Base-by-base conservation (phyloP, 2,888 invertebrate species). In the Temnothorax rugatulus region DNA sequence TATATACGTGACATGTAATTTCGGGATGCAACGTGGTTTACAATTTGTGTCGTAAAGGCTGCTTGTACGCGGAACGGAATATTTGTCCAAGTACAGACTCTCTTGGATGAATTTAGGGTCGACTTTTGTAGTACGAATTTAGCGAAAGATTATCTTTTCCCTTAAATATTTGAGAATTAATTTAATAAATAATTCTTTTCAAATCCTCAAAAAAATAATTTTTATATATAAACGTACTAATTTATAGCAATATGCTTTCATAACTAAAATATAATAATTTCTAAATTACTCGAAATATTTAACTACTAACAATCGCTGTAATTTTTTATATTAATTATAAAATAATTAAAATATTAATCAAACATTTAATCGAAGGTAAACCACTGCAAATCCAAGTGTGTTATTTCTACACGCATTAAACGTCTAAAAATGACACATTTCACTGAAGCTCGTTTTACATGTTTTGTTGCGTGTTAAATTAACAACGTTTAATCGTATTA, bases 1-100 rank as follows among this genome's bases (percentile, higher is more conserved):
- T 77, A 38, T 64, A 57, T 68, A 77, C n/a, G 21, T 57, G 29
- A 44, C 44, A 34, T 66, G 54, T 57, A 68, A 77, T 77, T 77
- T 68, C 29, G 21, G 21, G 25, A 41, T 5, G 41, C 41, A 76
- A 54, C 57, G 13, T 77, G 66, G 66, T 77, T 68, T 77, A 68
- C 25, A 77, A 54, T 64, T 64, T 34, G 61, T 75, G 74, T 75
- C 44, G 66, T 29, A 54, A 38, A 34, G 50, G 21, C 38, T 44
- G 64, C 38, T 76, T 52, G n/a, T 76, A 54, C 11, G 29, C 18
- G 41, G 1, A 44, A 9, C 29, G 8, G 15, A 21, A 75, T 63
- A 75, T 50, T 29, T 63, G 15, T 21, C 15, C 34, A 34, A 61
- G 3, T 63, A 34, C 21, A 63, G 15, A 11, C 9, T 63, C 50